Percentiles rank a stretch among this genome's conserved stretches.
These are phyloP conservation scores for Caiman crocodilus DNA, from an alignment of 2,797 vertebrate genomes.

Conservation along the genomic window DNA sequence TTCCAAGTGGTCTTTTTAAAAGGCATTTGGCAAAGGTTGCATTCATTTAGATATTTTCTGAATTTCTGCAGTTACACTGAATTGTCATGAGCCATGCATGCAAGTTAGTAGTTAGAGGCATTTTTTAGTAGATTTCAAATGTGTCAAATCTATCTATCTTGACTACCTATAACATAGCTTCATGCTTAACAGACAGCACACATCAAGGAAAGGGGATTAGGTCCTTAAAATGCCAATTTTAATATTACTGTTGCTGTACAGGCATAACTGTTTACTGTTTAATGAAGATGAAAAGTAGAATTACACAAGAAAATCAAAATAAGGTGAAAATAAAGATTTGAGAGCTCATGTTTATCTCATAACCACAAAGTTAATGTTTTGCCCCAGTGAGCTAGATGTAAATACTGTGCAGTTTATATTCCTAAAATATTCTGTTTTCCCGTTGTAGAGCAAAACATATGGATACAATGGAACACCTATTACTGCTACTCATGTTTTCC, in stretches of 20 bases:
- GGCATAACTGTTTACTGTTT: background rate
- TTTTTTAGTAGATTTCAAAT: background rate
- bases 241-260: background rate
- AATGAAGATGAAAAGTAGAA: background rate
- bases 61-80: background rate
- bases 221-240: background rate
- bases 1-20: background rate
- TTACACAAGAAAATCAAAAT: background rate
- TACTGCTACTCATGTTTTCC: slow-evolving; percentile 85
- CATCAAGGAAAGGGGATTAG: background rate
- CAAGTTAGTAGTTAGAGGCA: background rate
- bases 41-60: background rate
- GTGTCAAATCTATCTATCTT: background rate
- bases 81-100: background rate
- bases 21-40: background rate
- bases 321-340: background rate
- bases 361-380: slow-evolving; percentile 24
- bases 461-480: slow-evolving; percentile 86
- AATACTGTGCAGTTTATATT: slow-evolving; percentile 8
- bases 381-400: background rate
- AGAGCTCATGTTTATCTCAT: slow-evolving; percentile 8
- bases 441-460: slow-evolving; percentile 81
- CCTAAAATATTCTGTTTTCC: slow-evolving; percentile 54
- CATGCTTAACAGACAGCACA: too few species aligned
- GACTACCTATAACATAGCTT: background rate